A percentile compares a stretch with the other conserved stretches of the same genome.
phyloP scores from a whole-genome alignment of 2,888 invertebrate genomes.

The Autographa pulchrina region DNA sequence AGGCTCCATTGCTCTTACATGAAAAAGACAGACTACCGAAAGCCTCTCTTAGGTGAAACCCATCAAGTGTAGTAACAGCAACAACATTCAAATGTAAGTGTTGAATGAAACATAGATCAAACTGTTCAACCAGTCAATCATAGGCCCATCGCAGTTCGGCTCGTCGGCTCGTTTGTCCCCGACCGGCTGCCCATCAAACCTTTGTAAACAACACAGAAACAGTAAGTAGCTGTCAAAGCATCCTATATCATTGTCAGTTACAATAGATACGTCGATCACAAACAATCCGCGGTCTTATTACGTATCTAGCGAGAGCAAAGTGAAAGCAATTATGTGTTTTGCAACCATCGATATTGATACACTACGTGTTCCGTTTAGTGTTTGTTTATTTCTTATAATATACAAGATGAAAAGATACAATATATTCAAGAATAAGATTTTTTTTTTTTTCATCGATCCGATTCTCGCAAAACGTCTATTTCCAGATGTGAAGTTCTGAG shows the following conservation, averaged over 20 bases:
- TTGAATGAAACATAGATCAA: constrained; percentile 5
- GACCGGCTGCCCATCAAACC: constrained; percentile 15
- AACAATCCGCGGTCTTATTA: constrained; percentile 12
- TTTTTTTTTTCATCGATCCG: too few relatives aligned
- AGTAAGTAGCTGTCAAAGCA: constrained; percentile 29
- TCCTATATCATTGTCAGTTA: constrained; percentile 42
- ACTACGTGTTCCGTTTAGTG: too few relatives aligned
- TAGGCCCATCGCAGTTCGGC: background rate
- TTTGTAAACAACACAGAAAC: constrained; percentile 16
- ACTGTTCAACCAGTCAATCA: constrained; percentile 22
- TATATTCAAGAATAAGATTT: too few relatives aligned
- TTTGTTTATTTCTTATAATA: too few relatives aligned
- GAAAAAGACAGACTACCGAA: too few relatives aligned
- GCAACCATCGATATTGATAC: too few relatives aligned
- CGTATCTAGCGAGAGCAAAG: too few relatives aligned
- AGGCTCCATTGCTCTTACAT: too few relatives aligned
- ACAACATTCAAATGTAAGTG: constrained; percentile 11
- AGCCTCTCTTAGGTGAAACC: background rate
- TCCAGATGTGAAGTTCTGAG: too few relatives aligned
- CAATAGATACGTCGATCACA: constrained; percentile 37
- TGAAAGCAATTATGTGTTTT: too few relatives aligned
- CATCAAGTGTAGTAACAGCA: background rate
- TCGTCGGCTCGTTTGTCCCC: constrained; percentile 8
- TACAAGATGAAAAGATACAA: too few relatives aligned
- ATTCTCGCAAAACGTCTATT: too few relatives aligned